These are phyloP conservation scores for Ammodytes marinus DNA, from an alignment of 2,113 vertebrate species.

Conservation along the genomic window DNA sequence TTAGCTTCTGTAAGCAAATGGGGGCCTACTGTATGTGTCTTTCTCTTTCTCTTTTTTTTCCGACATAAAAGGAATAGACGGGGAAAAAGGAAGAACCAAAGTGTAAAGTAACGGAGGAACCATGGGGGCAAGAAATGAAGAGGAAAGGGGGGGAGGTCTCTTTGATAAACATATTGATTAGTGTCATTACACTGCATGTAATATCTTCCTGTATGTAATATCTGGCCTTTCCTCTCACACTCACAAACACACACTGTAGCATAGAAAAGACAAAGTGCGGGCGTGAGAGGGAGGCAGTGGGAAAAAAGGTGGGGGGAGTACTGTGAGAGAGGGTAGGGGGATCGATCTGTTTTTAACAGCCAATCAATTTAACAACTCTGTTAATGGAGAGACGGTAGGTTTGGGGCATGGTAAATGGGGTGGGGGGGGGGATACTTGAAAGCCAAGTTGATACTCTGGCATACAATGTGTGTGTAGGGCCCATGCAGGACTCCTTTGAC, in stretches of 20 bases:
- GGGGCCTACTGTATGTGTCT: slow-evolving; percentile 64
- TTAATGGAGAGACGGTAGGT: slow-evolving; percentile 81
- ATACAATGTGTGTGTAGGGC: slow-evolving; percentile 21
- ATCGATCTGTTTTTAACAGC: slow-evolving; percentile 81
- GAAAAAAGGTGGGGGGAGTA: slow-evolving; percentile 34
- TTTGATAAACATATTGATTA: slow-evolving; percentile 87
- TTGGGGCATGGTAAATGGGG: slow-evolving; percentile 60
- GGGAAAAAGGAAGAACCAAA: slow-evolving; percentile 33
- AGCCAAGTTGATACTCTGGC: slow-evolving; percentile 55
- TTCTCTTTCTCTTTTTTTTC: slow-evolving; percentile 51
- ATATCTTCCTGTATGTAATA: slow-evolving; percentile 49
- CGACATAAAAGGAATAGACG: slow-evolving; percentile 65
- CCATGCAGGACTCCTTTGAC: slow-evolving; percentile 32
- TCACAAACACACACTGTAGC: slow-evolving; percentile 45
- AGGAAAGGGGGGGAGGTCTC: background rate
- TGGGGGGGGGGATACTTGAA: slow-evolving; percentile 50
- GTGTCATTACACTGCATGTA: slow-evolving; percentile 82
- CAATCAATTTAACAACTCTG: slow-evolving; percentile 83
- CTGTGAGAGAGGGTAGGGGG: slow-evolving; percentile 58
- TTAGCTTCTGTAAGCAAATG: slow-evolving; percentile 77
- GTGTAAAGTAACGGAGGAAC: slow-evolving; percentile 77
- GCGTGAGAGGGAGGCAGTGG: slow-evolving; percentile 44
- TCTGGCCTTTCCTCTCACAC: slow-evolving; percentile 43
- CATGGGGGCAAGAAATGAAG: background rate
- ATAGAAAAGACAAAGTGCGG: slow-evolving; percentile 55